Evolutionary conservation across 2,113 vertebrate species (phyloP).

Genomic region (Bubo bubo): DNA sequence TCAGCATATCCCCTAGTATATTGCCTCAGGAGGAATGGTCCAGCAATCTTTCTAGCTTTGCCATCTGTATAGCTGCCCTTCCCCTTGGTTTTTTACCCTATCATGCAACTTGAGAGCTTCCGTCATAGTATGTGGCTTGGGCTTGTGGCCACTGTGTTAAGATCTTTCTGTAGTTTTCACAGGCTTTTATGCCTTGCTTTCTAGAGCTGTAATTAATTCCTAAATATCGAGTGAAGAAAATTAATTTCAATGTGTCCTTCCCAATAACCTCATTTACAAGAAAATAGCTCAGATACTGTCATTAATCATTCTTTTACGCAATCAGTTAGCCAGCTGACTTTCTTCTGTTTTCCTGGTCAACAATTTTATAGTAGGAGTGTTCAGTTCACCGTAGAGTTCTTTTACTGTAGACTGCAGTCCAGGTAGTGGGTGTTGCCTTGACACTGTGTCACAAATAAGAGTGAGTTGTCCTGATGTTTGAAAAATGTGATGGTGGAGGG

Average conservation of each 20-base stretch:
- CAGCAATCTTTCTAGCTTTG: not conserved
- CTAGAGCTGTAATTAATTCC: not conserved
- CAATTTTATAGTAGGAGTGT: not conserved
- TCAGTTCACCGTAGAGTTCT: not conserved
- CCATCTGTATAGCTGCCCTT: not conserved
- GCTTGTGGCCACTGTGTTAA: not conserved
- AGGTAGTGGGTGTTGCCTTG: not conserved
- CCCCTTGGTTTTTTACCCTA: not conserved
- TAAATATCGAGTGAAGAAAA: slow-evolving; percentile 23
- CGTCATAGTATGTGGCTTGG: not conserved
- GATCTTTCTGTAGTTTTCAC: not conserved
- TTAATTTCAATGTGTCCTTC: slow-evolving; percentile 50
- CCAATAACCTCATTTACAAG: slow-evolving; percentile 39
- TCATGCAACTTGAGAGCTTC: not conserved
- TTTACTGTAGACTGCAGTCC: not conserved
- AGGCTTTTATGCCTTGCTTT: slow-evolving; percentile 8
- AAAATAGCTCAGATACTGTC: slow-evolving; percentile 33
- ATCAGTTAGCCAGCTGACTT: slow-evolving; percentile 1
- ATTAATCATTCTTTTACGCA: slow-evolving; percentile 1
- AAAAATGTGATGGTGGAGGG: not conserved
- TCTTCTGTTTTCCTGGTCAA: not conserved
- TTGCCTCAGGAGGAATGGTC: not conserved
- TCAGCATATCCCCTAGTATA: not conserved
- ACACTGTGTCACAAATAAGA: not conserved
- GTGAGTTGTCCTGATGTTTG: not conserved